A percentile compares a stretch with the other conserved stretches of the same genome.
Evolutionary conservation across 2,797 vertebrate species (phyloP).

Genomic region (Numenius phaeopus): DNA sequence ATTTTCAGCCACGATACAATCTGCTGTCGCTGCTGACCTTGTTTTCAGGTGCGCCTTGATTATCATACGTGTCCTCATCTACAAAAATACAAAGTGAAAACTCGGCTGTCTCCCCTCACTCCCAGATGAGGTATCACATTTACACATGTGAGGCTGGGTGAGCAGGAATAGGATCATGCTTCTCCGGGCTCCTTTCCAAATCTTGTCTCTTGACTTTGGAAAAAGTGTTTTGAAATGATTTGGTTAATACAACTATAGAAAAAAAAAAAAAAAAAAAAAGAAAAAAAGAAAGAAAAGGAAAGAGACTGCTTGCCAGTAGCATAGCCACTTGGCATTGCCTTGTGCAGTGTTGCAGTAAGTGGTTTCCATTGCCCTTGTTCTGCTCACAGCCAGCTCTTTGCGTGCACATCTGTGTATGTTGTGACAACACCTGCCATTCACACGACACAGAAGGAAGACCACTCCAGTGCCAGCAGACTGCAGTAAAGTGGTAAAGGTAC

Average conservation of each 20-base stretch:
- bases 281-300: background rate
- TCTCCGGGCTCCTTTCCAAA: background rate
- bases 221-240: background rate
- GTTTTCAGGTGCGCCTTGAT: background rate
- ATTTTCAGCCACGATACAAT: background rate
- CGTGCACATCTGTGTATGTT: background rate
- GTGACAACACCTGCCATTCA: background rate
- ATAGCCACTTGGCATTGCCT: background rate
- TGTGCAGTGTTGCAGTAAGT: background rate
- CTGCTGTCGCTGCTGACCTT: background rate
- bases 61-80: background rate
- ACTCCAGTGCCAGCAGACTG: background rate
- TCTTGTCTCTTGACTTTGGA: background rate
- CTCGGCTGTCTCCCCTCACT: background rate
- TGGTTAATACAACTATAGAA: background rate
- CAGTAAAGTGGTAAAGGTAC: background rate
- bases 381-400: background rate
- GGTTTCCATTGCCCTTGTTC: background rate
- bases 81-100: conserved; percentile 20
- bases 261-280: background rate
- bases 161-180: background rate
- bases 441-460: background rate
- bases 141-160: background rate
- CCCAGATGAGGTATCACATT: background rate
- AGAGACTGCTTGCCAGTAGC: background rate